Percentiles rank a stretch among this genome's conserved stretches.
phyloP scores from a whole-genome alignment of 1,140 invertebrate genomes.

The Diuraphis noxia region DNA sequence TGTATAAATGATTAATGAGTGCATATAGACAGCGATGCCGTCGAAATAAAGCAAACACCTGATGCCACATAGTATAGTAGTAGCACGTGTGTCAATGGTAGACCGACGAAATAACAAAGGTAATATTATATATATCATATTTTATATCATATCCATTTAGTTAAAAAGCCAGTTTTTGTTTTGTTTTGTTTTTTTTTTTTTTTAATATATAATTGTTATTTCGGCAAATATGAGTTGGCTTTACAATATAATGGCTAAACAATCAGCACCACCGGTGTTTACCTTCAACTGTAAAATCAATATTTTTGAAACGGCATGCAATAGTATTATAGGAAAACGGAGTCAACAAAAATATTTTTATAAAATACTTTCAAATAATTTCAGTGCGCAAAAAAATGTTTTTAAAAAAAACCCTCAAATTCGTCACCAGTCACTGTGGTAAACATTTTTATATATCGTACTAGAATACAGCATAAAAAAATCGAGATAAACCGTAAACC shows the following conservation, averaged over 20 bases:
- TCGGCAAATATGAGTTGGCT: neutral
- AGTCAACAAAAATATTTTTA: neutral
- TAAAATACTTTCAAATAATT: neutral
- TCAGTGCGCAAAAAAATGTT: neutral
- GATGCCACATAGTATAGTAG: neutral
- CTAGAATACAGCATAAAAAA: neutral
- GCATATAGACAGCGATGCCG: constrained; percentile 12
- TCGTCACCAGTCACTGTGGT: neutral
- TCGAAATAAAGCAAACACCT: constrained; percentile 37
- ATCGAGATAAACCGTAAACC: neutral
- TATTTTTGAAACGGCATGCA: neutral
- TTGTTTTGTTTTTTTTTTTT: neutral
- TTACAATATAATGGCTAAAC: neutral
- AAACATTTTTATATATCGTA: neutral
- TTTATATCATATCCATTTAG: neutral
- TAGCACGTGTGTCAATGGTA: neutral
- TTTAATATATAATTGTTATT: neutral
- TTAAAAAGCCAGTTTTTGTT: neutral
- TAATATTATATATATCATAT: neutral
- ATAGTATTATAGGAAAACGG: neutral
- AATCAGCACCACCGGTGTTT: neutral
- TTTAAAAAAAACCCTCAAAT: neutral
- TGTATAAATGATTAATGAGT: constrained; percentile 37
- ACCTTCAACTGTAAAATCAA: constrained; percentile 10
- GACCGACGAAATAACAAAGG: neutral